Percentiles rank a stretch among this genome's conserved stretches.
Conservation (phyloP, 2,888 invertebrate genomes). For the Eubasilissa splendida region DNA sequence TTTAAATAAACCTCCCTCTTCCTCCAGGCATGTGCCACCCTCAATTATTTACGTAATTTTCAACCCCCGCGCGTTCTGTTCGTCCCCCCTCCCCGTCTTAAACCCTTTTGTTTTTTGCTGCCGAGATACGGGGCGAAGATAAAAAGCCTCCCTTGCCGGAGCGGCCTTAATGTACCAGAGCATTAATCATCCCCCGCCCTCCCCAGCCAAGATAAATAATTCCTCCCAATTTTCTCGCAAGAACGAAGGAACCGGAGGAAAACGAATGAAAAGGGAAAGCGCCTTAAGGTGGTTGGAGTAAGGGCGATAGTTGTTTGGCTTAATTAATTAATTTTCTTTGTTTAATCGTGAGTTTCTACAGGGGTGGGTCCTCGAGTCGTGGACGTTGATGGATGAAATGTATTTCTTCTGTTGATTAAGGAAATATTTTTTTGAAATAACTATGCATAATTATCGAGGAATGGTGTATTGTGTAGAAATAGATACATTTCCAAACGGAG, state of each 20-base stretch:
- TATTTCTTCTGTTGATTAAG: neutral
- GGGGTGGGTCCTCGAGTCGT: neutral
- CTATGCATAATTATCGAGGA: no score
- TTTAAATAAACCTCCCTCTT: no score
- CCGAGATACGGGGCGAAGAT: constrained; percentile 45
- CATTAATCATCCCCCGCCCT: constrained; percentile 56
- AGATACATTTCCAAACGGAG: no score
- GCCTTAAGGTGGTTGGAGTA: constrained; percentile 8
- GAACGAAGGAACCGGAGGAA: neutral
- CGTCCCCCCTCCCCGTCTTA: constrained; percentile 7
- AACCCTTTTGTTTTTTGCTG: constrained; percentile 48
- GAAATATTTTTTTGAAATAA: neutral
- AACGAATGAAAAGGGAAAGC: constrained; percentile 25
- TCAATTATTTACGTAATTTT: no score
- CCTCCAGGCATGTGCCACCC: no score
- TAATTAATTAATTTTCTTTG: constrained; percentile 36
- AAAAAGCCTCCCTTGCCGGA: constrained; percentile 41
- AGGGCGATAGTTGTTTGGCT: neutral
- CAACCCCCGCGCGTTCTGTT: no score
- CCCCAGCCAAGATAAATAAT: constrained; percentile 54
- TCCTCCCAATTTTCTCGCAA: constrained; percentile 49
- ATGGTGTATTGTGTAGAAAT: no score
- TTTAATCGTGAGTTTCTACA: constrained; percentile 14
- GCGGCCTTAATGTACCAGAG: constrained; percentile 55
- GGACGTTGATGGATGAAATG: constrained; percentile 29